These are phyloP conservation scores for Zaprionus kolodkinae DNA, from an alignment of 1,140 invertebrate genomes.

Conservation along the genomic window DNA sequence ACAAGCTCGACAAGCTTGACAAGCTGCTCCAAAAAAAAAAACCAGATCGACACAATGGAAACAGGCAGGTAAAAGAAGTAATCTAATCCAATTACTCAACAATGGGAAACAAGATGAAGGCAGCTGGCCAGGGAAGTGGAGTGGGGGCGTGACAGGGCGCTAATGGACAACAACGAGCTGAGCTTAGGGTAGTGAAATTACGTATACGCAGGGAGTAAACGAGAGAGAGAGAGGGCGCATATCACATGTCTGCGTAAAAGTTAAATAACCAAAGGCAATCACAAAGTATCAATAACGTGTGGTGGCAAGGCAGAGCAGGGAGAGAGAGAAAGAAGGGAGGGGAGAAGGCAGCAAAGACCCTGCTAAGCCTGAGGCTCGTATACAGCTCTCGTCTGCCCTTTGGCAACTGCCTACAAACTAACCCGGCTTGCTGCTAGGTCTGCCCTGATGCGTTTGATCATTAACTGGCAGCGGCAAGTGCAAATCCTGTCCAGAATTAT, in stretches of 20 bases:
- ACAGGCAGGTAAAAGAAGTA: constrained; percentile 53
- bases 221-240: too few relatives aligned
- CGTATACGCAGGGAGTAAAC: neutral
- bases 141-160: constrained; percentile 38
- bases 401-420: constrained; percentile 50
- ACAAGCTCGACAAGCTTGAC: constrained; percentile 7
- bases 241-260: constrained; percentile 75
- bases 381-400: constrained; percentile 13
- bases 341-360: neutral
- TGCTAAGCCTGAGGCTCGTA: constrained; percentile 39
- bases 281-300: constrained; percentile 63
- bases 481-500: constrained; percentile 55
- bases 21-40: neutral
- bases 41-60: neutral
- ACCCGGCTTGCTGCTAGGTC: neutral
- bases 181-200: constrained; percentile 10
- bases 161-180: constrained; percentile 59
- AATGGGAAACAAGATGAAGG: constrained; percentile 71
- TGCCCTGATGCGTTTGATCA: constrained; percentile 63
- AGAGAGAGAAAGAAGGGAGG: neutral
- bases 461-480: constrained; percentile 55
- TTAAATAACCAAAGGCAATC: constrained; percentile 78
- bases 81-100: constrained; percentile 83
- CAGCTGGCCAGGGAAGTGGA: neutral
- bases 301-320: neutral